Base-by-base conservation (phyloP, 1,140 invertebrate genomes). In the Ips nitidus region DNA sequence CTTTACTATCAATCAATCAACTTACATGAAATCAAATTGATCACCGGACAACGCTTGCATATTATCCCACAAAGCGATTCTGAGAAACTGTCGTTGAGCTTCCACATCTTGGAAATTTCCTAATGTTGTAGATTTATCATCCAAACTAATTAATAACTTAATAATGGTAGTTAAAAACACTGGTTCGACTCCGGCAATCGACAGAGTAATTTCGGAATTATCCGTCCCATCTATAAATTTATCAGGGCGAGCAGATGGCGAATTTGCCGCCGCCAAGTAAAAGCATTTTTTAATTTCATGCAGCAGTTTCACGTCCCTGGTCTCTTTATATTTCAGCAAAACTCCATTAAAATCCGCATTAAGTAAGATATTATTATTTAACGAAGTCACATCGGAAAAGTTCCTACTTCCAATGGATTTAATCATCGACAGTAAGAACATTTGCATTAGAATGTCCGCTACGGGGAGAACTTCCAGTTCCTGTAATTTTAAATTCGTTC, bases 11-110 rank as follows among this genome's bases (percentile, higher is more conserved):
- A 22, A 22, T 22, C 22, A 22, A 22, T 22, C 22, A 22, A 75
- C 74, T 75, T 68, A 75, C 74, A 73, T 37, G 67, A 72, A 77
- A 69, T 79, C 76, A 60, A 74, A 78, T 6, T 69, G 53, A 7
- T 69, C 50, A n/a, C 67, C 52, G 4, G 75, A 74, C n/a, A 79
- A 45, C 36, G 74, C 74, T 42, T 71, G 60, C 42, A 76, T 66
- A 72, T 80, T 79, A 40, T 64, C 71, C 79, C 79, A 80, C 41
- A 80, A 60, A 7, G 71, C 61, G 7, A 61, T 8, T 66, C 66
- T 75, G n/a, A 80, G 53, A 59, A 57, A 74, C 38, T 69, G 41
- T 55, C 73, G 73, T 66, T 75, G 71, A n/a, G 71, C 63, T 41
- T 73, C 55, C 22, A 72, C 45, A 41, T 77, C 71, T 50, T 71